These are phyloP conservation scores for Vimba vimba DNA, from an alignment of 2,113 vertebrate species.

Conservation along the genomic window DNA sequence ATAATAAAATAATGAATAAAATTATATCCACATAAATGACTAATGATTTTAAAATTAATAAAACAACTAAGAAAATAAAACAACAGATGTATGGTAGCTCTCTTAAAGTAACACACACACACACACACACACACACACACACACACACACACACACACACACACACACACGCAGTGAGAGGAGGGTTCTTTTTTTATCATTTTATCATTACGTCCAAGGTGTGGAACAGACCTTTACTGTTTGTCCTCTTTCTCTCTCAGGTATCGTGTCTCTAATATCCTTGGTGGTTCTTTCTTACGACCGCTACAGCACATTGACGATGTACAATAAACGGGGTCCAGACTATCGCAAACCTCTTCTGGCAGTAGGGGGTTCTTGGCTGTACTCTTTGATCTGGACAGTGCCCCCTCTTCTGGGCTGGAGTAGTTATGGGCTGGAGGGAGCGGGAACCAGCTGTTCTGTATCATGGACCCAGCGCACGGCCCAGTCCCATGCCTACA, in stretches of 20 bases:
- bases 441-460: conserved; percentile 86
- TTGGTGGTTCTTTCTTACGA: conserved; percentile 87
- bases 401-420: conserved; percentile 86
- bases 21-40: too few relatives aligned
- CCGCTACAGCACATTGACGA: conserved; percentile 85
- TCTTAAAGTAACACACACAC: too few relatives aligned
- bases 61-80: too few relatives aligned
- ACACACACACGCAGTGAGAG: too few relatives aligned
- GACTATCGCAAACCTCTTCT: conserved; percentile 80
- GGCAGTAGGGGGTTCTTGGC: conserved; percentile 81
- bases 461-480: conserved; percentile 83
- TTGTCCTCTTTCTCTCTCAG: conserved; percentile 63
- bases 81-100: too few relatives aligned
- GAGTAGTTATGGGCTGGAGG: conserved; percentile 86
- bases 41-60: too few relatives aligned
- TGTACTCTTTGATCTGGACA: conserved; percentile 88
- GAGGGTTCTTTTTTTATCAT: too few relatives aligned
- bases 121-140: too few relatives aligned
- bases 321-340: conserved; percentile 77
- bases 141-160: too few relatives aligned
- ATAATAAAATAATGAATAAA: too few relatives aligned
- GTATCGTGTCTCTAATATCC: conserved; percentile 87
- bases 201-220: too few relatives aligned
- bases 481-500: conserved; percentile 78
- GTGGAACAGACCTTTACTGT: too few relatives aligned